phyloP scores from a whole-genome alignment of 2,797 vertebrate genomes.

The Tamandua tetradactyla region DNA sequence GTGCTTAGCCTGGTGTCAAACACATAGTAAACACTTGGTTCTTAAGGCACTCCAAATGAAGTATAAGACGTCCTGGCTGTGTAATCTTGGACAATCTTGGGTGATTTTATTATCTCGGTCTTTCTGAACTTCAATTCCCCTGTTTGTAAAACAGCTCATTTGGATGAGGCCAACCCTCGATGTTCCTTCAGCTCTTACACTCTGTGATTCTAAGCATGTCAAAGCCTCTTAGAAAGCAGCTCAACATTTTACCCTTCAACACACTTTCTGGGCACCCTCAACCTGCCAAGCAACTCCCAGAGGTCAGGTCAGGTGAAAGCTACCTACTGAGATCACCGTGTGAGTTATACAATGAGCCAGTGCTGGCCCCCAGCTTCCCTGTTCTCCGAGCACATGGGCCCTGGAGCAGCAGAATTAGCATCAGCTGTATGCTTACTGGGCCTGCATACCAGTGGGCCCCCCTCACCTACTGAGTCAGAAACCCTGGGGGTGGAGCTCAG shows the following conservation, averaged over 20 bases:
- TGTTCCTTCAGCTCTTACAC: not conserved
- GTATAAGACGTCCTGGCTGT: not conserved
- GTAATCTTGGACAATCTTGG: not conserved
- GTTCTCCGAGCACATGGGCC: not conserved
- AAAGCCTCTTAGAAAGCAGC: conserved; percentile 34
- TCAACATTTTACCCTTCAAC: conserved; percentile 40
- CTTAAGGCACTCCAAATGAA: not conserved
- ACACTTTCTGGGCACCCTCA: conserved; percentile 18
- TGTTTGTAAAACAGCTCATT: conserved; percentile 1
- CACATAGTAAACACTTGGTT: not conserved
- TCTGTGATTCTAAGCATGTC: conserved; percentile 30
- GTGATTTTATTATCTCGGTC: not conserved
- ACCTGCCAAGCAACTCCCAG: not conserved
- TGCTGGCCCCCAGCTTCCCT: not conserved
- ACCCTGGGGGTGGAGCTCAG: not conserved
- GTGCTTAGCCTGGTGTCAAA: not conserved
- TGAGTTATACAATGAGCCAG: not conserved
- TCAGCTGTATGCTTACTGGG: not conserved
- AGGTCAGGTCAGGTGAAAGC: not conserved
- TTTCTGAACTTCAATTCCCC: conserved; percentile 27
- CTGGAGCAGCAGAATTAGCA: not conserved
- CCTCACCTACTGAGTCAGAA: not conserved
- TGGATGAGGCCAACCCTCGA: conserved; percentile 8
- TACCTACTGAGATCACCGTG: not conserved
- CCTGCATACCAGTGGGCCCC: not conserved